Conservation (phyloP, 2,113 vertebrate species). For the Rhea pennata region DNA sequence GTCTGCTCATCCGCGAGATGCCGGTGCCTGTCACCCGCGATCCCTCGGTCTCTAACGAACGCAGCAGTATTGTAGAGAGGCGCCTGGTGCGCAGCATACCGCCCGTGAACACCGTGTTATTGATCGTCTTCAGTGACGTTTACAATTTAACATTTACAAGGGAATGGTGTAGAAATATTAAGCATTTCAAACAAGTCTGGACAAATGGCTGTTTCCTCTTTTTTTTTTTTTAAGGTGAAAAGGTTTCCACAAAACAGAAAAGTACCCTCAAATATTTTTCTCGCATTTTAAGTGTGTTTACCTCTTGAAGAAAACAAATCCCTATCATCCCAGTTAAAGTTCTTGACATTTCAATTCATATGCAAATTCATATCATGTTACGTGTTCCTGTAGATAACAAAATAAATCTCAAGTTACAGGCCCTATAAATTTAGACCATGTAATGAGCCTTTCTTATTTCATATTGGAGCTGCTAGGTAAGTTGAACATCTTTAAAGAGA, state of each 20-base stretch:
- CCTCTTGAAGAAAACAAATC: background rate
- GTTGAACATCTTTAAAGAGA: background rate
- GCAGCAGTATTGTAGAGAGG: background rate
- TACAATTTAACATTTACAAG: constrained; percentile 17
- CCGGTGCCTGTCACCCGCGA: background rate
- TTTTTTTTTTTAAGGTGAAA: background rate
- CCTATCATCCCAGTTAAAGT: background rate
- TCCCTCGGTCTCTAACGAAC: background rate
- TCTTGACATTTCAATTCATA: background rate
- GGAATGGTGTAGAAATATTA: background rate
- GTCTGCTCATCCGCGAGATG: background rate
- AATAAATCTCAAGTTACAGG: background rate
- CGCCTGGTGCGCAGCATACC: background rate
- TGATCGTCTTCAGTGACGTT: background rate
- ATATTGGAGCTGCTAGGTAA: background rate
- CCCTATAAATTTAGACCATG: constrained; percentile 35
- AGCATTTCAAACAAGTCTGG: constrained; percentile 18
- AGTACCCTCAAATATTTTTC: background rate
- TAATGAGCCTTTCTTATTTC: background rate
- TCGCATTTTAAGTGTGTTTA: background rate
- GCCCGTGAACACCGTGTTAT: background rate
- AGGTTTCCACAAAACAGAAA: background rate
- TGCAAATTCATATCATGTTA: background rate
- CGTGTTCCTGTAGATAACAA: background rate
- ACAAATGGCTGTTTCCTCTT: background rate